phyloP scores from a whole-genome alignment of 2,113 vertebrate genomes.

The Blennius ocellaris region DNA sequence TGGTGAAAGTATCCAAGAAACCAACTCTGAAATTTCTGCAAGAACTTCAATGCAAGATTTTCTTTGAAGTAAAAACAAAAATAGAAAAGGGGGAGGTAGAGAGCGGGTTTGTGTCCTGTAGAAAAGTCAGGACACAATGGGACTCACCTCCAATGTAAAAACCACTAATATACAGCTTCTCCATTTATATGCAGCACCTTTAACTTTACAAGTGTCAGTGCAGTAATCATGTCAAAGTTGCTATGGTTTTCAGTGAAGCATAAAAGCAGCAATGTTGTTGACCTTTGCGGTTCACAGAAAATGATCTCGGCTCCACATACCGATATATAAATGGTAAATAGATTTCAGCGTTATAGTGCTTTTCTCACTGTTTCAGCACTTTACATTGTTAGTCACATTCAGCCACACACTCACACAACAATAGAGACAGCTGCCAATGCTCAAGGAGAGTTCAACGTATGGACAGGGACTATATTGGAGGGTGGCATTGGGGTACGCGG shows the following conservation, averaged over 20 bases:
- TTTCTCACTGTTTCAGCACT: no score
- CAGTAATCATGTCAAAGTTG: slow-evolving; percentile 36
- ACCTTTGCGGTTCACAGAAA: slow-evolving; percentile 15
- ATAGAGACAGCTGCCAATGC: no score
- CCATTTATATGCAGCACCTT: slow-evolving; percentile 19
- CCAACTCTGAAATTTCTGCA: slow-evolving; percentile 39
- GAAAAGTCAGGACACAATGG: slow-evolving; percentile 30
- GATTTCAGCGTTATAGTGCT: no score
- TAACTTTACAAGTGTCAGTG: slow-evolving; percentile 44
- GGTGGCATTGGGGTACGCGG: no score
- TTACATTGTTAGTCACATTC: no score
- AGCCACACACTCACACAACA: no score
- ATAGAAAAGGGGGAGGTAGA: no score
- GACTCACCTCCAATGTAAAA: background rate
- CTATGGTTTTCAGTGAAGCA: slow-evolving; percentile 33
- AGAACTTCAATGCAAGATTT: slow-evolving; percentile 45
- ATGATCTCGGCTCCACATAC: background rate
- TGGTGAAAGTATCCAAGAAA: slow-evolving; percentile 54
- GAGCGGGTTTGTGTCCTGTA: slow-evolving; percentile 13
- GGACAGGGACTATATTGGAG: no score
- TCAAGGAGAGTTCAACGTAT: no score
- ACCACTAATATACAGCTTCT: background rate
- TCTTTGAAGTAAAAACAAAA: slow-evolving; percentile 23
- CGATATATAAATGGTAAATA: background rate
- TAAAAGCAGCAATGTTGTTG: slow-evolving; percentile 10